A percentile compares a stretch with the other conserved stretches of the same genome.
Conservation (phyloP, 1,140 invertebrate species). For the Archivesica marissinica region DNA sequence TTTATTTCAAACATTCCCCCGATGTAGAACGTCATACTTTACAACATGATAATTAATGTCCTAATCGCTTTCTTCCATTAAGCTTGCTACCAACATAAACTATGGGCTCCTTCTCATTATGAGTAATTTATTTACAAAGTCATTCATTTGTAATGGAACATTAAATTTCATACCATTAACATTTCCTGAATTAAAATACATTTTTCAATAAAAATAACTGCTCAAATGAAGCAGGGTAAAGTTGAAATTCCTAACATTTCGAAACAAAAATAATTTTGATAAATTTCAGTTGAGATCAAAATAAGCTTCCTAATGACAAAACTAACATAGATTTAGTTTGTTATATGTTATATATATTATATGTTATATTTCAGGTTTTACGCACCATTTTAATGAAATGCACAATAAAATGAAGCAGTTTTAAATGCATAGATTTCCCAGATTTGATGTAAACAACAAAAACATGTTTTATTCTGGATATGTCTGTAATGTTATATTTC, state of each 20-base stretch:
- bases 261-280: no score
- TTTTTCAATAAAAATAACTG: not conserved
- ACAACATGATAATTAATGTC: not conserved
- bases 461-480: no score
- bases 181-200: not conserved
- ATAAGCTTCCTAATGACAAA: no score
- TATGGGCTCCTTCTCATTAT: not conserved
- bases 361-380: no score
- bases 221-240: not conserved
- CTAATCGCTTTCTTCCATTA: not conserved
- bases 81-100: not conserved
- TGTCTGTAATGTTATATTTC: no score
- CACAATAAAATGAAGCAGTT: no score
- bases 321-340: no score
- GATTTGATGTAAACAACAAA: no score
- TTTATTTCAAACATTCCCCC: constrained; percentile 4
- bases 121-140: not conserved
- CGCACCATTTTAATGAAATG: no score
- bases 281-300: no score
- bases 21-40: constrained; percentile 10
- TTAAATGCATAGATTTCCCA: no score
- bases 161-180: not conserved
- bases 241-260: not conserved
- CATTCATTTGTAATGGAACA: not conserved
- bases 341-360: no score